Evolutionary conservation across 2,797 vertebrate genomes (phyloP).

Genomic region (Acomys russatus): DNA sequence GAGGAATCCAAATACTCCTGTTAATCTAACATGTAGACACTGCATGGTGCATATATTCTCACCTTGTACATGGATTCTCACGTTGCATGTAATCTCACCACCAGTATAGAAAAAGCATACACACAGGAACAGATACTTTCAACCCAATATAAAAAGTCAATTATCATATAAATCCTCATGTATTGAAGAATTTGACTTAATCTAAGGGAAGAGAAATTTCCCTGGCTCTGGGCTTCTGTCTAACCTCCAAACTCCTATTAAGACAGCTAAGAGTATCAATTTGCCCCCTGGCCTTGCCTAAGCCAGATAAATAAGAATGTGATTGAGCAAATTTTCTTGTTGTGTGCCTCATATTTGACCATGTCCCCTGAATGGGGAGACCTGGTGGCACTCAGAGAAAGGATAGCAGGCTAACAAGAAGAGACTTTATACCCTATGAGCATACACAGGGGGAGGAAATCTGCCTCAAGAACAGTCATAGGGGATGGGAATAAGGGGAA

Average conservation of each 20-base stretch:
- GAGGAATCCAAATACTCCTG: neutral
- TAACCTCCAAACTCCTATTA: neutral
- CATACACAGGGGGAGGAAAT: too few species aligned
- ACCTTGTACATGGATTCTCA: constrained; percentile 18
- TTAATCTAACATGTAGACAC: neutral
- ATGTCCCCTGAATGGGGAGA: too few species aligned
- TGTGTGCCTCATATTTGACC: too few species aligned
- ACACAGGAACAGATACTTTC: neutral
- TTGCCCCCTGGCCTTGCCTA: too few species aligned
- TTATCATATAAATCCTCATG: neutral
- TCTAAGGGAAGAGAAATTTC: neutral
- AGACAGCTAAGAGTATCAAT: neutral
- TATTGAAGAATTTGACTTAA: constrained; percentile 19
- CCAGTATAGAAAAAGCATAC: neutral
- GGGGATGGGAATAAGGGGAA: too few species aligned
- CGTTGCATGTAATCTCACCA: neutral
- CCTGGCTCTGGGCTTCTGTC: constrained; percentile 9
- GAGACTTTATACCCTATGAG: too few species aligned
- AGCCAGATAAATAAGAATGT: too few species aligned
- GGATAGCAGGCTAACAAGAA: too few species aligned
- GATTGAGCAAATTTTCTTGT: too few species aligned
- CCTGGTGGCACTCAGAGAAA: too few species aligned
- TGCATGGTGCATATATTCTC: neutral
- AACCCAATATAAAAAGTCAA: constrained; percentile 24
- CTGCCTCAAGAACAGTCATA: too few species aligned